Conservation (phyloP, 2,888 invertebrate species). For the Catocala sponsa region DNA sequence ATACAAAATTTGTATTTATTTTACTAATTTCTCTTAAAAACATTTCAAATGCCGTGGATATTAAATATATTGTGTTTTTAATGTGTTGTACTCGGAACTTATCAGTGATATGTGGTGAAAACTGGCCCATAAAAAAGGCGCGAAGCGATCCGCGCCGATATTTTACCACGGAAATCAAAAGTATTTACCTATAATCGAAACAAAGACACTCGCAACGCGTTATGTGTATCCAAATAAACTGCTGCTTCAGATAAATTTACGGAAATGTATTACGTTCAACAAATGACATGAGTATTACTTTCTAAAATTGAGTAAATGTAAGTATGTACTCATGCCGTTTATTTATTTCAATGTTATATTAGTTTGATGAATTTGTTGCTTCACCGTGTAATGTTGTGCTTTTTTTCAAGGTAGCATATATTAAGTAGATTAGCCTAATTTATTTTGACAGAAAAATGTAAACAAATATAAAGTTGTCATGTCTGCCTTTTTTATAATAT, state of each 20-base stretch:
- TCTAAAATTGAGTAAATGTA: conserved; percentile 78
- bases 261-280: conserved; percentile 48
- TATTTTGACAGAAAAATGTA: conserved; percentile 51
- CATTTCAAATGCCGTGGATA: conserved; percentile 34
- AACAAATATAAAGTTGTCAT: conserved; percentile 33
- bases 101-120: conserved; percentile 55
- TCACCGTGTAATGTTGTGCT: too few relatives aligned
- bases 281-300: conserved; percentile 63
- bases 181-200: conserved; percentile 57
- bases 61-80: conserved; percentile 40
- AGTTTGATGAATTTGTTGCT: too few relatives aligned
- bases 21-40: conserved; percentile 41
- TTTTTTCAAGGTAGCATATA: conserved; percentile 9
- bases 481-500: not conserved
- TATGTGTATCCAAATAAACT: conserved; percentile 42
- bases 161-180: conserved; percentile 57
- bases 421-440: conserved; percentile 6
- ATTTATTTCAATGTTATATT: conserved; percentile 24
- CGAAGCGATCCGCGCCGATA: conserved; percentile 71
- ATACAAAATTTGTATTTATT: conserved; percentile 63
- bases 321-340: conserved; percentile 57
- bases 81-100: conserved; percentile 32
- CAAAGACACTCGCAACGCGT: conserved; percentile 55
- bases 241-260: conserved; percentile 52
- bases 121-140: conserved; percentile 78